phyloP scores from a whole-genome alignment of 2,888 invertebrate genomes.

The Leucoptera coffeella region DNA sequence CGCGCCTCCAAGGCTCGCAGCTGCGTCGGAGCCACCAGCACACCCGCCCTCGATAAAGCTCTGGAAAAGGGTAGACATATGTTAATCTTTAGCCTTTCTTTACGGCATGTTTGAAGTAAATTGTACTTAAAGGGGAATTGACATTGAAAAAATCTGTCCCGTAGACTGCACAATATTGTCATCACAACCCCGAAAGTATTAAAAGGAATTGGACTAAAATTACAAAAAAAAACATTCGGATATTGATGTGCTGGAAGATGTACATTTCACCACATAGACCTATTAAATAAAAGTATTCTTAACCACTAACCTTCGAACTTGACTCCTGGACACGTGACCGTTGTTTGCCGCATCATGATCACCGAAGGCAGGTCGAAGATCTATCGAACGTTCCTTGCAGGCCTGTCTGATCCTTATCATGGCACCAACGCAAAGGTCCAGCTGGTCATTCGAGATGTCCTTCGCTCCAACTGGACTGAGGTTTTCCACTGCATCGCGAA shows the following conservation, averaged over 20 bases:
- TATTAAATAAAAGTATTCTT: too few species aligned
- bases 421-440: slow-evolving; percentile 56
- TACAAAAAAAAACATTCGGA: too few species aligned
- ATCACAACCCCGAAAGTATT: too few species aligned
- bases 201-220: too few species aligned
- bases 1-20: slow-evolving; percentile 62
- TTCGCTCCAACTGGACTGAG: slow-evolving; percentile 40
- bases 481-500: slow-evolving; percentile 50
- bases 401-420: slow-evolving; percentile 58
- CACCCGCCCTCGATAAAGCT: slow-evolving; percentile 60
- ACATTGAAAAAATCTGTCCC: too few species aligned
- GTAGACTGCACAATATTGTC: too few species aligned
- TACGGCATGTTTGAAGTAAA: too few species aligned
- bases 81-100: too few species aligned
- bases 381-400: slow-evolving; percentile 54
- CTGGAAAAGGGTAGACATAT: too few species aligned
- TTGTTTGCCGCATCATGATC: slow-evolving; percentile 66
- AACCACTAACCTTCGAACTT: slow-evolving; percentile 66
- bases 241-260: too few species aligned
- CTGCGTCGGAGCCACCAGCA: slow-evolving; percentile 60
- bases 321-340: slow-evolving; percentile 65
- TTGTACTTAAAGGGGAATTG: too few species aligned
- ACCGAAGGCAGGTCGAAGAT: slow-evolving; percentile 62
- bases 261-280: too few species aligned
- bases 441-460: slow-evolving; percentile 28